phyloP scores from a whole-genome alignment of 2,113 vertebrate species.

The Azemiops feae region DNA sequence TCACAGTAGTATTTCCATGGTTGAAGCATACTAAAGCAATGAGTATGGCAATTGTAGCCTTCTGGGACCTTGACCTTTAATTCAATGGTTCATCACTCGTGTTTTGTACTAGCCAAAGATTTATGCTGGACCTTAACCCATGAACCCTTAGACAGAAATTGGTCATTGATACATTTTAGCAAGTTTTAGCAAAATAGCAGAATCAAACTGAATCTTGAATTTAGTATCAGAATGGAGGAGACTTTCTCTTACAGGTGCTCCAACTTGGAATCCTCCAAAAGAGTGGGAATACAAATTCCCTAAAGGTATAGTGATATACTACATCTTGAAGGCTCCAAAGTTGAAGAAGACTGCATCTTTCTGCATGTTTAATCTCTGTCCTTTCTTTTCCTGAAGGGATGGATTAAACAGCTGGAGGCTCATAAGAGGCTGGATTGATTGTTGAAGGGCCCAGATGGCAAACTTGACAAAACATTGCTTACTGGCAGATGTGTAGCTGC shows the following conservation, averaged over 20 bases:
- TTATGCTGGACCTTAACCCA: neutral
- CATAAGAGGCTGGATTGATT: constrained; percentile 46
- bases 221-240: neutral
- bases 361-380: constrained; percentile 32
- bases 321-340: neutral
- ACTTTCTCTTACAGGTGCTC: neutral
- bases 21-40: neutral
- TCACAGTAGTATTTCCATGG: neutral
- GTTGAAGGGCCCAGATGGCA: constrained; percentile 52
- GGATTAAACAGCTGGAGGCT: constrained; percentile 46
- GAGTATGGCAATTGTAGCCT: neutral
- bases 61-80: neutral
- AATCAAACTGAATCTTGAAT: neutral
- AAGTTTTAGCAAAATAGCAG: neutral
- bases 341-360: neutral
- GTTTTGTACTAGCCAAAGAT: neutral
- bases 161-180: neutral
- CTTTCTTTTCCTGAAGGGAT: constrained; percentile 45
- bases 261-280: neutral
- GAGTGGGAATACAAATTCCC: neutral
- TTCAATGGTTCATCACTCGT: neutral
- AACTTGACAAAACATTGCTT: constrained; percentile 56
- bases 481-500: constrained; percentile 47
- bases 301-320: neutral
- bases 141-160: neutral